Base-by-base conservation (phyloP, 2,888 invertebrate genomes). In the Amphimallon solstitiale region DNA sequence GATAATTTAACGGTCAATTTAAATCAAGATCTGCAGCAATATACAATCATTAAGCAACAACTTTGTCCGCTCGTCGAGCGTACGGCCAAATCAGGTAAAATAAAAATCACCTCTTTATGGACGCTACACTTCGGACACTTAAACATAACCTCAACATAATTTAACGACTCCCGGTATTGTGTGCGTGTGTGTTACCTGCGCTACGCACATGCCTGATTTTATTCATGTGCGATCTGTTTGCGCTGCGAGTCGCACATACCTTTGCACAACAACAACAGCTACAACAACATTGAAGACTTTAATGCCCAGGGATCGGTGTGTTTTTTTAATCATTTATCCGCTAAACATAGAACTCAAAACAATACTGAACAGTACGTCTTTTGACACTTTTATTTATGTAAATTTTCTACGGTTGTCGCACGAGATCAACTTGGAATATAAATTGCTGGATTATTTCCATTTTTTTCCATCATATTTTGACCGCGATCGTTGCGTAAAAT, bases 31-130 rank as follows among this genome's bases (percentile, higher is more conserved):
- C 72, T 72, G 67, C 67, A 71, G 76, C 74, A 74, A 76, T 78
- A 76, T 76, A 77, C 76, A 76, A 78, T 76, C 78, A 76, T 78
- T 78, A 77, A 77, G 73, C 74, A 75, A 72, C 75, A 73, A 75
- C 75, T 76, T 70, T 72, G 75, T 73, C 74, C 73, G 72, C 73
- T 66, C 70, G 72, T 73, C 70, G n/a, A n/a, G n/a, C n/a, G n/a
- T n/a, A 74, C 70, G 54, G 69, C 76, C 76, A 76, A 76, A 78
- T 75, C 75, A 68, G 77, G 76, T 63, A 70, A 72, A 45, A 59
- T 68, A 74, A 76, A 76, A 75, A 74, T 72, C 64, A 70, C 59
- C 71, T 71, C 71, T 74, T 75, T 76, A 75, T 72, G 72, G 71
- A 66, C 67, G 67, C 70, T 66, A 71, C 71, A 70, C 71, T 69